Conservation (phyloP, 30 jellyfish, hydroid and myxozoan species). For the Hydra vulgaris region DNA sequence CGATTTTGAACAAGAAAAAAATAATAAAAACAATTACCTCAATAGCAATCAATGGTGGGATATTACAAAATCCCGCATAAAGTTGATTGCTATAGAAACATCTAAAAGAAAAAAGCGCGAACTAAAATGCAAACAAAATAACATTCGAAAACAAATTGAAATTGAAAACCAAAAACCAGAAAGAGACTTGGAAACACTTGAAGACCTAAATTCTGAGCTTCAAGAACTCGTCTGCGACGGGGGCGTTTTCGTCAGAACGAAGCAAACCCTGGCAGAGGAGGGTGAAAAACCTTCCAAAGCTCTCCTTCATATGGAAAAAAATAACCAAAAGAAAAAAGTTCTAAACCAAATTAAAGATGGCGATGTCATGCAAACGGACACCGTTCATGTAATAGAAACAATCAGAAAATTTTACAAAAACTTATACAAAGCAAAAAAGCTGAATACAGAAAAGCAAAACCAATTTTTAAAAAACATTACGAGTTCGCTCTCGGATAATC, state of each 20-base stretch:
- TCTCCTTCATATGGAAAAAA: background rate
- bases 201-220: too few species aligned
- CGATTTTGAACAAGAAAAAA: too few species aligned
- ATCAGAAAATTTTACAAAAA: background rate
- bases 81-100: background rate
- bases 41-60: background rate
- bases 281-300: background rate
- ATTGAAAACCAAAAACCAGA: background rate
- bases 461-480: background rate
- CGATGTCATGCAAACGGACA: background rate
- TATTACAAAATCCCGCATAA: background rate
- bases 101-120: background rate
- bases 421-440: background rate
- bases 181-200: too few species aligned
- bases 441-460: too few species aligned
- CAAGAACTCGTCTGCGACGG: too few species aligned
- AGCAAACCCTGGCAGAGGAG: background rate
- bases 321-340: background rate
- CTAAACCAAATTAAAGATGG: background rate
- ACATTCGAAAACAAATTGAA: background rate
- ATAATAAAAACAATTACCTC: background rate
- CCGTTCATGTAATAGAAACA: background rate
- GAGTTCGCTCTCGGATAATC: background rate
- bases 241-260: background rate
- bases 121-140: too few species aligned